phyloP scores from a whole-genome alignment of 2,888 invertebrate genomes.

The Eustalomyia histrio region DNA sequence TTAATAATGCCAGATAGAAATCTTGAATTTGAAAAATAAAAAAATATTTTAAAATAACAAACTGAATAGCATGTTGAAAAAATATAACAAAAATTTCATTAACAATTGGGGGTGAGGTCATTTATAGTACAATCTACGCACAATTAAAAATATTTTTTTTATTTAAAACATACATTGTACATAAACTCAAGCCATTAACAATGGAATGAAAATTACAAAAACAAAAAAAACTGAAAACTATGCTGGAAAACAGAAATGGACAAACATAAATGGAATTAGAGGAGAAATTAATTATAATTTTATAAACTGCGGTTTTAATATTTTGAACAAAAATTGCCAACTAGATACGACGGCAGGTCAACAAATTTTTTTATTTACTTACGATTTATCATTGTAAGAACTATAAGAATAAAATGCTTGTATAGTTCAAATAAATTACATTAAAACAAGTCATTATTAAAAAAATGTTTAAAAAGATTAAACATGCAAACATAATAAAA shows the following conservation, averaged over 20 bases:
- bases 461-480: no score
- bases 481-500: no score
- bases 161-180: neutral
- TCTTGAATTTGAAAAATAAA: neutral
- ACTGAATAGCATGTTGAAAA: constrained; percentile 2
- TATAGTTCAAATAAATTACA: no score
- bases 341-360: no score
- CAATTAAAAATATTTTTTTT: constrained; percentile 29
- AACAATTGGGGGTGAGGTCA: constrained; percentile 59
- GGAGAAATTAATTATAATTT: no score
- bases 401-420: no score
- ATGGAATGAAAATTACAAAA: constrained; percentile 11
- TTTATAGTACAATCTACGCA: constrained; percentile 50
- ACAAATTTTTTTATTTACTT: no score
- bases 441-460: no score
- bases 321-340: no score
- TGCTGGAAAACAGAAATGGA: neutral
- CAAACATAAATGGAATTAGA: neutral
- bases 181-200: constrained; percentile 3
- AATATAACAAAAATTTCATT: constrained; percentile 48
- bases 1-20: neutral
- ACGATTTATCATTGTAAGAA: no score
- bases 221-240: neutral
- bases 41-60: neutral
- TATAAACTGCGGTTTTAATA: no score